Conservation (phyloP, 2,797 vertebrate genomes). For the Myotis daubentonii region DNA sequence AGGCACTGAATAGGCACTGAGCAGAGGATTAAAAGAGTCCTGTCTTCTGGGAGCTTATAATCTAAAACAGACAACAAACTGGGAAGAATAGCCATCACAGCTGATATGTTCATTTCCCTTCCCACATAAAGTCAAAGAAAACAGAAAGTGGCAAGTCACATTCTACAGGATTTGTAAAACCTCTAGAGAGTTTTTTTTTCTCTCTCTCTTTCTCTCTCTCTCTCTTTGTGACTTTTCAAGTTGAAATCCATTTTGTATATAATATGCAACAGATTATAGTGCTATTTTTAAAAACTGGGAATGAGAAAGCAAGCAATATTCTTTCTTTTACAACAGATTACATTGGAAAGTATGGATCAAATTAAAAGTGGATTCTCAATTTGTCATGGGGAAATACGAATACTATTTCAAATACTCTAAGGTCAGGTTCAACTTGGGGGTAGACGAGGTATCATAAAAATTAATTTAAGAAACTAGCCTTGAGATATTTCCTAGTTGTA, state of each 20-base stretch:
- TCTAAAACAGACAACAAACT: slow-evolving; percentile 55
- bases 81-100: slow-evolving; percentile 16
- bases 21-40: slow-evolving; percentile 33
- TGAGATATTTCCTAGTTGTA: slow-evolving; percentile 52
- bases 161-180: slow-evolving; percentile 18
- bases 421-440: slow-evolving; percentile 32
- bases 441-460: slow-evolving; percentile 59
- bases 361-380: slow-evolving; percentile 73
- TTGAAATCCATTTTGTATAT: slow-evolving; percentile 17
- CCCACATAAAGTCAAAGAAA: slow-evolving; percentile 1
- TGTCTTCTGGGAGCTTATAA: slow-evolving; percentile 63
- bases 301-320: slow-evolving; percentile 1
- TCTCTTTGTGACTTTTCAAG: slow-evolving; percentile 69
- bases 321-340: slow-evolving; percentile 57
- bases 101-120: slow-evolving; percentile 55
- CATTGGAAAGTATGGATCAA: slow-evolving; percentile 77
- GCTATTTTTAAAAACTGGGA: slow-evolving; percentile 18
- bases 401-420: slow-evolving; percentile 65
- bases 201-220: slow-evolving; percentile 45
- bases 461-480: slow-evolving; percentile 58
- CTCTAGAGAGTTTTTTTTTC: not conserved
- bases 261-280: not conserved
- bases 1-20: slow-evolving; percentile 31
- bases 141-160: not conserved
- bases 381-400: slow-evolving; percentile 65